Evolutionary conservation across 2,797 vertebrate genomes (phyloP).

Genomic region (Melanotaenia nigrans): DNA sequence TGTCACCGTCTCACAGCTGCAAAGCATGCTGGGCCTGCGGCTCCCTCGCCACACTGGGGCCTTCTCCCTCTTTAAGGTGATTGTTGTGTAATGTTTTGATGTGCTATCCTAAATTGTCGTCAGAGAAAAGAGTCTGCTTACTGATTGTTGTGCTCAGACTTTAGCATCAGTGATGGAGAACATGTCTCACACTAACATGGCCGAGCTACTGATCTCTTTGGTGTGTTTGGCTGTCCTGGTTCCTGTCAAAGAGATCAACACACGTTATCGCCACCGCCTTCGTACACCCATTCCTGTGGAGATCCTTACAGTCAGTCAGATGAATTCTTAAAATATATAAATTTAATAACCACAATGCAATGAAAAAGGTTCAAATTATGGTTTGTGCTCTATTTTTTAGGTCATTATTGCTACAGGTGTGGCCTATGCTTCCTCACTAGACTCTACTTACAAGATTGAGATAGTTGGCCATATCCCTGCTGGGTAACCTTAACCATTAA

Average conservation of each 20-base stretch:
- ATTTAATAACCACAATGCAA: not conserved
- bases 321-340: not conserved
- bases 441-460: constrained; percentile 86
- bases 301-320: constrained; percentile 82
- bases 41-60: constrained; percentile 88
- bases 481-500: constrained; percentile 78
- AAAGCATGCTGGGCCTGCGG: constrained; percentile 90
- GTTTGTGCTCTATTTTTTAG: constrained; percentile 68
- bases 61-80: constrained; percentile 92
- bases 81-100: not conserved
- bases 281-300: constrained; percentile 91
- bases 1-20: constrained; percentile 91
- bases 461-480: constrained; percentile 91
- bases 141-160: constrained; percentile 79
- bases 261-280: constrained; percentile 85
- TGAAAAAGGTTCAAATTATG: not conserved
- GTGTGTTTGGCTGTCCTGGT: constrained; percentile 88
- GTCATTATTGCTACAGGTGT: constrained; percentile 90
- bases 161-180: constrained; percentile 88
- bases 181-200: constrained; percentile 86
- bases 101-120: not conserved
- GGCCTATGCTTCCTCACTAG: constrained; percentile 87
- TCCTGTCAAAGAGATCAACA: constrained; percentile 92
- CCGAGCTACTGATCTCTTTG: constrained; percentile 89
- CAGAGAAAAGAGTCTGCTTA: not conserved